Conservation (phyloP, 1,140 invertebrate genomes). For the Dolichoris vasculosae region DNA sequence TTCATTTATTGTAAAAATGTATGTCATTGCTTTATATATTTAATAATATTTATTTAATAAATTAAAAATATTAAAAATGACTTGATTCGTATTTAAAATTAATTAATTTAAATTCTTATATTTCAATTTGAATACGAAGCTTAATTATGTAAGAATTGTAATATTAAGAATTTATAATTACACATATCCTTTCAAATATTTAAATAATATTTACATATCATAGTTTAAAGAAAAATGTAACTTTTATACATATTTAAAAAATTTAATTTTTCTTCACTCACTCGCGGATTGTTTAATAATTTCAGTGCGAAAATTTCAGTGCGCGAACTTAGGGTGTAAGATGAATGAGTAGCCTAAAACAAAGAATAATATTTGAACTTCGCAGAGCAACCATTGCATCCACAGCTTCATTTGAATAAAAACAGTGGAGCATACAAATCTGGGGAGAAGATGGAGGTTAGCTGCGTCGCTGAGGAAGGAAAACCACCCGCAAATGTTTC, state of each 20-base stretch:
- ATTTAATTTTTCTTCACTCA: neutral
- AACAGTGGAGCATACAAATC: constrained; percentile 74
- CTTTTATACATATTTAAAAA: no score
- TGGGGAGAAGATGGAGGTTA: constrained; percentile 78
- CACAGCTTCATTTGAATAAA: constrained; percentile 74
- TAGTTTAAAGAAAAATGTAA: constrained; percentile 3
- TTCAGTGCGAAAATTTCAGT: neutral
- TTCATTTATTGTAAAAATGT: no score
- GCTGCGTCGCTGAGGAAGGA: constrained; percentile 80
- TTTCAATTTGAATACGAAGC: no score
- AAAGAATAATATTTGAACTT: constrained; percentile 54
- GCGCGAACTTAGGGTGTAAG: constrained; percentile 1
- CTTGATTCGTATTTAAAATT: no score
- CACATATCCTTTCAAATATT: no score
- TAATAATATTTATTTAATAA: no score
- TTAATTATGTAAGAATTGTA: no score
- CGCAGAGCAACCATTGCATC: constrained; percentile 77
- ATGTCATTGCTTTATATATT: no score
- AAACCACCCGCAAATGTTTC: constrained; percentile 83
- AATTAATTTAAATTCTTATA: no score
- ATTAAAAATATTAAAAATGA: no score
- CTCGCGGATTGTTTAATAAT: constrained; percentile 12
- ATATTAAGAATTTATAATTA: no score
- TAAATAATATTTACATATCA: no score
- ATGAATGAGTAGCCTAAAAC: constrained; percentile 1